Evolutionary conservation across 2,797 vertebrate species (phyloP), one percentile per base, ranked within the genome.

Genomic region (Danio choprae): DNA sequence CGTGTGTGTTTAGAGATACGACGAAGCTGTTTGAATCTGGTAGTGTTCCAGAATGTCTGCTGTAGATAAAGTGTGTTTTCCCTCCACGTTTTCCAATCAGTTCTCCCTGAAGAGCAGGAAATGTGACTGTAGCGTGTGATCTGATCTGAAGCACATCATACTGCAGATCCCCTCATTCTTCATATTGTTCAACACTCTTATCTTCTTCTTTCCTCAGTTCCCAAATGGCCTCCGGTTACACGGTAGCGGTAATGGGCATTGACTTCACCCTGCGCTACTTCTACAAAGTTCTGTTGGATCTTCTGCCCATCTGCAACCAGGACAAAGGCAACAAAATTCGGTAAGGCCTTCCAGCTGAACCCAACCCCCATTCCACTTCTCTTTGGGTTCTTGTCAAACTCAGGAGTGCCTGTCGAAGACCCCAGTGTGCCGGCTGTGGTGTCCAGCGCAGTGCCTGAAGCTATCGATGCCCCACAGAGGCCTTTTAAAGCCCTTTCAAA

Each of bases 251-350:
- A 67, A 99, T 99, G 98, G 98, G 97, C 58, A 98, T 99, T 0
- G 98, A 99, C 91, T 98, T 99, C 89, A 99, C 98, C 1, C 93
- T 99, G 1, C 91, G 97, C 12, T 99, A 98, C 90, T 99, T 99
- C 92, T 99, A 99, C 88, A 99, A 99, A 88, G 97, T 99, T 46
- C 93, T 99, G 10, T 94, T 99, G 91, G 97, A 98, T 86, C 92
- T 98, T 71, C 87, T 99, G 71, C 98, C 98, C 43, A 94, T 98
- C 81, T 99, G 98, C 89, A 98, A 97, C 91, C 97, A 98, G 84
- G 97, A 98, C n/a, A 97, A 95, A 18, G 97, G 97, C 79, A 97
- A 97, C 89, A 99, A 99, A 92, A 96, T 99, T 86, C 95, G 97
- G 98, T 98, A 86, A 81, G 83, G 38, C 43, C 59, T 10, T 36